Percentiles rank a stretch among this genome's conserved stretches.
Conservation (phyloP, 92 coral and sea anemone species). For the Parazoanthus atlanticus region DNA sequence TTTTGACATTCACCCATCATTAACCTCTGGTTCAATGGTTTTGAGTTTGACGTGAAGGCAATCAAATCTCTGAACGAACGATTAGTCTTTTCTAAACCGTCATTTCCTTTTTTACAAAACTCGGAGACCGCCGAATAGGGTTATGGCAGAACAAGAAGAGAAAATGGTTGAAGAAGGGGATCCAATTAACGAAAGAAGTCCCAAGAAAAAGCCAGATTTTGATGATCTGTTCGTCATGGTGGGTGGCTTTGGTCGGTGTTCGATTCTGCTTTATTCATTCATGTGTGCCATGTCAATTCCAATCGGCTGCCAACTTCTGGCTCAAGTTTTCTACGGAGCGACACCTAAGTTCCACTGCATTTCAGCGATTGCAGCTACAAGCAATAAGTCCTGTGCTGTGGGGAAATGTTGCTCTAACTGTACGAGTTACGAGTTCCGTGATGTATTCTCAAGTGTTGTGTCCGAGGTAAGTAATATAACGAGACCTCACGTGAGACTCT, state of each 20-base stretch:
- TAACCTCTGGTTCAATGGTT: too few species aligned
- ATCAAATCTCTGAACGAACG: not conserved
- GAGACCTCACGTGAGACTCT: too few species aligned
- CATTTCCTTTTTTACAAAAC: not conserved
- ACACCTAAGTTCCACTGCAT: constrained; percentile 66
- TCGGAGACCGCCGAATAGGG: not conserved
- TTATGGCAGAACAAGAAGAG: constrained; percentile 24
- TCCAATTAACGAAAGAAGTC: too few species aligned
- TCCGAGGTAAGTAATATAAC: constrained; percentile 44
- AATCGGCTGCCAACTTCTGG: constrained; percentile 72
- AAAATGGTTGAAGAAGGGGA: not conserved
- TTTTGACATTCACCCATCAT: too few species aligned
- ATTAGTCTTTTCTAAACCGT: not conserved
- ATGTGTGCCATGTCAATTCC: constrained; percentile 74
- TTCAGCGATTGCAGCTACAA: not conserved
- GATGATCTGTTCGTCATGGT: constrained; percentile 69
- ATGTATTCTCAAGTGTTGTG: constrained; percentile 58
- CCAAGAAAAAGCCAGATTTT: constrained; percentile 49
- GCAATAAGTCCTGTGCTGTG: constrained; percentile 35
- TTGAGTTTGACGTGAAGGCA: too few species aligned
- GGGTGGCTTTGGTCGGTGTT: constrained; percentile 83
- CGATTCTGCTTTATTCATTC: constrained; percentile 58
- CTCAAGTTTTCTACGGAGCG: constrained; percentile 81
- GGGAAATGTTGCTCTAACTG: constrained; percentile 52
- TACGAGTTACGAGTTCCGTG: constrained; percentile 46